phyloP scores from a whole-genome alignment of 2,797 vertebrate genomes.

The Liparis tanakae region DNA sequence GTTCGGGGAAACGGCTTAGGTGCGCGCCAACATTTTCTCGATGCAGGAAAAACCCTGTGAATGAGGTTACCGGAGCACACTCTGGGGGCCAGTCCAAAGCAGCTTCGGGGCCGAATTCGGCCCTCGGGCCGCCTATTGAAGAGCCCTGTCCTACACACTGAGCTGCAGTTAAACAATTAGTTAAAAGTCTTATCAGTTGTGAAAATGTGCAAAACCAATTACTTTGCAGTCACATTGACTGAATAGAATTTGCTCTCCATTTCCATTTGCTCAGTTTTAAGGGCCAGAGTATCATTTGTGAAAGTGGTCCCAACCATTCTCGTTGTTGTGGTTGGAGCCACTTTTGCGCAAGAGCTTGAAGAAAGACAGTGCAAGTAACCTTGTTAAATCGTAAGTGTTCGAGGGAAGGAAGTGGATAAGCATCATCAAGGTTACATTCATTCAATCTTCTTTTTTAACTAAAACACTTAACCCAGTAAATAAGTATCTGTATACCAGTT shows the following conservation, averaged over 20 bases:
- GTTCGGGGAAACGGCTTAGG: no score
- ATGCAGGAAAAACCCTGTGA: no score
- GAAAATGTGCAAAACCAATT: conserved; percentile 1
- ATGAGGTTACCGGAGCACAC: no score
- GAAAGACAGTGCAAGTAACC: background rate
- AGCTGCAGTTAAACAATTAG: background rate
- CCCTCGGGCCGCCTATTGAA: no score
- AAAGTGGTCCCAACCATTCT: background rate
- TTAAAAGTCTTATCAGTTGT: background rate
- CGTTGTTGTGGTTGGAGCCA: background rate
- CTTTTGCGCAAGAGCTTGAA: background rate
- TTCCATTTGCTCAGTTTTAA: background rate
- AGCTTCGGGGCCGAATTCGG: no score
- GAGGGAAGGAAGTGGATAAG: background rate
- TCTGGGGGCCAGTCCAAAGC: no score
- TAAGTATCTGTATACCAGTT: background rate
- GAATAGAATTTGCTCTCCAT: no score
- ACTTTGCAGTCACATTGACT: no score
- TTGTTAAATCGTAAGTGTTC: background rate
- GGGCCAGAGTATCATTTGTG: background rate
- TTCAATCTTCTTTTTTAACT: background rate
- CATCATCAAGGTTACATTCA: background rate
- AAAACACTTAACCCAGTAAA: background rate
- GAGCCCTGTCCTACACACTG: no score
- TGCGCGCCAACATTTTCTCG: no score